These are phyloP conservation scores for Phortica magna DNA, from an alignment of 2,888 invertebrate genomes.

Conservation along the genomic window DNA sequence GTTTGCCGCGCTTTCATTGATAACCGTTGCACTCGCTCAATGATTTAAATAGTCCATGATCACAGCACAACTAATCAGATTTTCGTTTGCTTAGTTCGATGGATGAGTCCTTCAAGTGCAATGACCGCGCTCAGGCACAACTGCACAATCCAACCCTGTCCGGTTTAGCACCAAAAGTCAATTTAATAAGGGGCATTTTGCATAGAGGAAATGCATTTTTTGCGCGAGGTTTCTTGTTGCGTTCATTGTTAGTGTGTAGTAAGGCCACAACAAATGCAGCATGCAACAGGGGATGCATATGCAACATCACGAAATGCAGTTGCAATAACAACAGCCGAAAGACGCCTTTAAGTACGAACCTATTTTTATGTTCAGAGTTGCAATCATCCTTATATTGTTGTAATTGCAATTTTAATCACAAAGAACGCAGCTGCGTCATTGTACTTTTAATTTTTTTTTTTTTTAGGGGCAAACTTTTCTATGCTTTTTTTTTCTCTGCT, in stretches of 20 bases:
- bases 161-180: not conserved
- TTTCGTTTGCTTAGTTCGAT: not conserved
- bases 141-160: constrained; percentile 23
- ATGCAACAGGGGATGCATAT: constrained; percentile 37
- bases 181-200: not conserved
- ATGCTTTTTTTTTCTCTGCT: constrained; percentile 37
- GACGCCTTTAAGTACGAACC: constrained; percentile 37
- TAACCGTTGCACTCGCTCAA: too few relatives aligned
- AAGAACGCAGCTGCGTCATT: constrained; percentile 31
- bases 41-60: not conserved
- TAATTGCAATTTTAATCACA: constrained; percentile 51
- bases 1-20: too few relatives aligned
- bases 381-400: constrained; percentile 38
- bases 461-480: constrained; percentile 36
- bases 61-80: not conserved
- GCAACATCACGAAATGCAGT: constrained; percentile 4
- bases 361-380: constrained; percentile 12
- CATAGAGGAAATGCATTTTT: constrained; percentile 55
- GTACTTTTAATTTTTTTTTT: constrained; percentile 25
- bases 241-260: too few relatives aligned
- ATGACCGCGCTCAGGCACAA: constrained; percentile 35
- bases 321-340: not conserved
- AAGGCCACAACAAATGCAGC: not conserved
- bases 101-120: constrained; percentile 20
- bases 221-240: not conserved